These are phyloP conservation scores for Hexactinellida sp. DNA, from an alignment of 37 sponge, comb jelly and placozoan species.

Conservation along the genomic window DNA sequence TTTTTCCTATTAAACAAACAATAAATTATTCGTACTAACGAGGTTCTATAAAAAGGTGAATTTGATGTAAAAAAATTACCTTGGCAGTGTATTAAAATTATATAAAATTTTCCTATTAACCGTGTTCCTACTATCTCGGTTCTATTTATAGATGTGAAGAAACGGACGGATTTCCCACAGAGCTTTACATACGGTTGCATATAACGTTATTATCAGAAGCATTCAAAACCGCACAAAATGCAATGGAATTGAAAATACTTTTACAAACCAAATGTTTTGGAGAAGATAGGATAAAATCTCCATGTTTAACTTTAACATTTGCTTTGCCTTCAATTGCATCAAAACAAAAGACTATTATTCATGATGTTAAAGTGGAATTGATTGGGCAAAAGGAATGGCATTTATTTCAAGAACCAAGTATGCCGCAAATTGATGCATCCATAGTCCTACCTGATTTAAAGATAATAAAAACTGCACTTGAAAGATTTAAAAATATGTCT, in stretches of 20 bases:
- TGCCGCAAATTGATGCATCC: background rate
- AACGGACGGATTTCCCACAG: background rate
- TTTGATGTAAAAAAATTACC: no score
- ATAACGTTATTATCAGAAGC: background rate
- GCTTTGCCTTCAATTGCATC: background rate
- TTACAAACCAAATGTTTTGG: background rate
- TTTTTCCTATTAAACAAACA: no score
- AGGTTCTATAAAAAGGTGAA: no score
- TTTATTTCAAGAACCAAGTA: conserved; percentile 14
- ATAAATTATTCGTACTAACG: no score
- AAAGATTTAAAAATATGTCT: background rate
- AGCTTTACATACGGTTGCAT: background rate
- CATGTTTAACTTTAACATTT: background rate
- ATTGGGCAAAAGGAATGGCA: background rate
- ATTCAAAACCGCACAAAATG: conserved; percentile 3
- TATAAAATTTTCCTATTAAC: no score
- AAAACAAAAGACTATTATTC: background rate
- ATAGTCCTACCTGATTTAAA: background rate
- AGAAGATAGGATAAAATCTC: background rate
- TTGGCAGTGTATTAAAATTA: no score
- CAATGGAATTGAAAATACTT: background rate
- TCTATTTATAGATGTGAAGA: background rate
- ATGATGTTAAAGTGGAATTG: background rate
- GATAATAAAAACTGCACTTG: background rate
- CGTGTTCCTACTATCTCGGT: no score